Evolutionary conservation across 2,888 invertebrate genomes (phyloP).

Genomic region (Synergus itoensis): DNA sequence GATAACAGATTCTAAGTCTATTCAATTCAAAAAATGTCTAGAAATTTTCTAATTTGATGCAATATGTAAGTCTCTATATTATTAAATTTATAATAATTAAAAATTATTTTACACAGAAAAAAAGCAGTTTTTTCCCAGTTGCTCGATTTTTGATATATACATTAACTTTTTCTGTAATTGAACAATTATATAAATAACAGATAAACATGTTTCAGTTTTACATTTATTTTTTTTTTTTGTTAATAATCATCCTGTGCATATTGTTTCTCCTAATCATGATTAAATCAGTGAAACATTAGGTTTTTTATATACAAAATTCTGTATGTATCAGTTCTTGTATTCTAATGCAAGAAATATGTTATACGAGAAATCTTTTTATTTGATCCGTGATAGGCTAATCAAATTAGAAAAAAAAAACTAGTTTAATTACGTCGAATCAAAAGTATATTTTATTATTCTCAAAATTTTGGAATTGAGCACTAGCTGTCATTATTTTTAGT

Average conservation of each 20-base stretch:
- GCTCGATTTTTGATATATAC: background rate
- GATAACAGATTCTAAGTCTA: background rate
- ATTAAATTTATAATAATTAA: background rate
- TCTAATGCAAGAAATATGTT: background rate
- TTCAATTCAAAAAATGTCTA: background rate
- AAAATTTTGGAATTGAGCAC: slow-evolving; percentile 10
- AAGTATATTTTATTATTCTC: slow-evolving; percentile 27
- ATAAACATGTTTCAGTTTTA: background rate
- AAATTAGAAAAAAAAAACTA: slow-evolving; percentile 18
- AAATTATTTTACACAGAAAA: background rate
- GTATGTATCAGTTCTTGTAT: slow-evolving; percentile 2
- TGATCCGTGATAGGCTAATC: background rate
- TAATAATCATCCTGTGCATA: background rate
- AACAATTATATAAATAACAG: background rate
- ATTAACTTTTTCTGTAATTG: too few relatives aligned
- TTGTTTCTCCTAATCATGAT: background rate
- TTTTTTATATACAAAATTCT: slow-evolving; percentile 7
- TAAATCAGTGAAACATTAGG: background rate
- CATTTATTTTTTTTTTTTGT: too few relatives aligned
- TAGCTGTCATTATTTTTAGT: slow-evolving; percentile 18
- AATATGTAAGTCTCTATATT: background rate
- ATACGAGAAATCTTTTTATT: background rate
- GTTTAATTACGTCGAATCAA: slow-evolving; percentile 6
- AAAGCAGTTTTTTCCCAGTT: background rate
- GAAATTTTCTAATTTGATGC: background rate